Conservation (phyloP, 1,140 invertebrate species). For the Calycopis cecrops region DNA sequence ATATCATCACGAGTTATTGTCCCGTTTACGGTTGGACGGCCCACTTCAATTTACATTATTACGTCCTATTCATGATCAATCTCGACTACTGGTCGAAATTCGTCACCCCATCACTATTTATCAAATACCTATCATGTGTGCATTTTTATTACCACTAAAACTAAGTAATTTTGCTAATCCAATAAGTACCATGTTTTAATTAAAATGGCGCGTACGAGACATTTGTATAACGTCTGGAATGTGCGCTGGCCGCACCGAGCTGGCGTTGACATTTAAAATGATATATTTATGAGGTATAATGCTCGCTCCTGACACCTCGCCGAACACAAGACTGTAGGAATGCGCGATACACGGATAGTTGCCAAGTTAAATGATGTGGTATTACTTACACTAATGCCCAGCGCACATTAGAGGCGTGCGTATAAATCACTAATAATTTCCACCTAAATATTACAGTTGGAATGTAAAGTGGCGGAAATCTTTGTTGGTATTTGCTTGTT, state of each 20-base stretch:
- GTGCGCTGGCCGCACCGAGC: conserved; percentile 8
- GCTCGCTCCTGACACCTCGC: background rate
- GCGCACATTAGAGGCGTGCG: background rate
- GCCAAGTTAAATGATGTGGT: background rate
- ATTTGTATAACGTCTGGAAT: conserved; percentile 4
- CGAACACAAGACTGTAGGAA: conserved; percentile 9
- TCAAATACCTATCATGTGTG: too few species aligned
- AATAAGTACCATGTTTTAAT: background rate
- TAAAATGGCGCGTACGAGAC: background rate
- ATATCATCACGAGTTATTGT: too few species aligned
- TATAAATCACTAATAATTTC: too few species aligned
- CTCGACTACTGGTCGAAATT: too few species aligned
- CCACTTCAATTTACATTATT: too few species aligned
- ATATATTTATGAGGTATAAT: conserved; percentile 31
- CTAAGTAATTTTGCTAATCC: too few species aligned
- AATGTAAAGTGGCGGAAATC: background rate
- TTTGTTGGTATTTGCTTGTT: background rate
- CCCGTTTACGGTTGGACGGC: too few species aligned
- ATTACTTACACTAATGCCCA: background rate
- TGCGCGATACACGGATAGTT: background rate
- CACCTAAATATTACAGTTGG: background rate
- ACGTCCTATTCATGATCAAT: too few species aligned
- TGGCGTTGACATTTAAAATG: conserved; percentile 27
- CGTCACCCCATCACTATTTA: too few species aligned
- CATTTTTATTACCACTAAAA: too few species aligned